Evolutionary conservation across 2,797 vertebrate genomes (phyloP), one percentile per base, ranked within the genome.

Genomic region (Hydrocynus forskahlii): DNA sequence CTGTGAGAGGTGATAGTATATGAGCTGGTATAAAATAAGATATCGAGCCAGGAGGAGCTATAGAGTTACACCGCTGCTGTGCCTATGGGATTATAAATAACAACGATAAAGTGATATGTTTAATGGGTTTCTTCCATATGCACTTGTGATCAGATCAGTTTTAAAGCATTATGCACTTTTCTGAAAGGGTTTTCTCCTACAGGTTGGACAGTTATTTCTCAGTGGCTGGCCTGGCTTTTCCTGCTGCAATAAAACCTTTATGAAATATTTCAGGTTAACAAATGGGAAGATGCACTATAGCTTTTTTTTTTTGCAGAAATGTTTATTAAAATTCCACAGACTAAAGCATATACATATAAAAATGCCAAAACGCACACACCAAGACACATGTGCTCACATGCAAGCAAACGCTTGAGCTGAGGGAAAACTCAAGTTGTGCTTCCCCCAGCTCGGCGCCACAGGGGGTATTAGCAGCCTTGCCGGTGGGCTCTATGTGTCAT

Each of bases 1-100:
- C 74, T 25, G 59, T 54, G 80, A 81, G 75, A 74, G 76, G 76
- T 79, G 76, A 74, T 69, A 64, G 67, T 77, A 81, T 71, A 72
- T 50, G 75, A 64, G 69, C 43, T 43, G 62, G 68, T 72, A 72
- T 82, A 77, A 78, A 78, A 82, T 59, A 60, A 74, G 45, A 73
- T 82, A 75, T 68, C 4, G 63, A 48, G 69, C n/a, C 57, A 63
- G 52, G 38, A 52, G 6, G 40, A 38, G 63, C 23, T 81, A 76
- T 76, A 76, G 25, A 6, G 29, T 81, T 81, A 76, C 73, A 70
- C 7, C 7, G 9, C 16, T 50, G 55, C 67, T 71, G 66, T 69
- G 48, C 52, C 54, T 62, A 63, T 63, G n/a, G 16, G 54, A 76
- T 81, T 76, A 81, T 54, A 76, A 76, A 76, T 81, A 81, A 62